These are phyloP conservation scores for Acanthiza pusilla DNA, from an alignment of 2,797 vertebrate genomes.

Conservation along the genomic window DNA sequence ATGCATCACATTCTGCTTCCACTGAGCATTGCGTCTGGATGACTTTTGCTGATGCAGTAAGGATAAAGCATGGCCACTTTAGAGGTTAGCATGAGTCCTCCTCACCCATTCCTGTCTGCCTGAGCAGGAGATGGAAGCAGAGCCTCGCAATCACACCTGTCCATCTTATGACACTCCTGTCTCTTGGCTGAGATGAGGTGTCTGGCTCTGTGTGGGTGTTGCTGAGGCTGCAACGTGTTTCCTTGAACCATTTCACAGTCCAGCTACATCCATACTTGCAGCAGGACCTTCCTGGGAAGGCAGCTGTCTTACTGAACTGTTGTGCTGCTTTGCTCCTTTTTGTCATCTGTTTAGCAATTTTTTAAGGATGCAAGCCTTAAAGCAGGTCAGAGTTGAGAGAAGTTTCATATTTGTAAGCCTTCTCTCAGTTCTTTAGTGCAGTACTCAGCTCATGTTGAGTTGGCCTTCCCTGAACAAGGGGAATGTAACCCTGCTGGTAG, in stretches of 20 bases:
- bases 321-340: neutral
- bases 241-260: neutral
- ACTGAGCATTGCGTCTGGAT: neutral
- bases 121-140: neutral
- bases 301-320: neutral
- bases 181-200: neutral
- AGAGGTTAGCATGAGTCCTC: neutral
- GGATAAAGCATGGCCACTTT: neutral
- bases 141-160: neutral
- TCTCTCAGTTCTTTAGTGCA: neutral
- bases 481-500: conserved; percentile 47
- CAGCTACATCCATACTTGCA: neutral
- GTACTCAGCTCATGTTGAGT: neutral
- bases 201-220: neutral
- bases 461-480: conserved; percentile 6
- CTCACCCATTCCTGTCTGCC: neutral
- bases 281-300: neutral
- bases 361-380: neutral
- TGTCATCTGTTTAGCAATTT: neutral
- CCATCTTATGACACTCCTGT: neutral
- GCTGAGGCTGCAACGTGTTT: neutral
- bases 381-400: neutral
- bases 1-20: neutral
- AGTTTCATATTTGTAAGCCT: neutral
- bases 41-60: neutral